Evolutionary conservation across 2,888 invertebrate species (phyloP), one percentile per base, ranked within the genome.

Genomic region (Amiota minor): DNA sequence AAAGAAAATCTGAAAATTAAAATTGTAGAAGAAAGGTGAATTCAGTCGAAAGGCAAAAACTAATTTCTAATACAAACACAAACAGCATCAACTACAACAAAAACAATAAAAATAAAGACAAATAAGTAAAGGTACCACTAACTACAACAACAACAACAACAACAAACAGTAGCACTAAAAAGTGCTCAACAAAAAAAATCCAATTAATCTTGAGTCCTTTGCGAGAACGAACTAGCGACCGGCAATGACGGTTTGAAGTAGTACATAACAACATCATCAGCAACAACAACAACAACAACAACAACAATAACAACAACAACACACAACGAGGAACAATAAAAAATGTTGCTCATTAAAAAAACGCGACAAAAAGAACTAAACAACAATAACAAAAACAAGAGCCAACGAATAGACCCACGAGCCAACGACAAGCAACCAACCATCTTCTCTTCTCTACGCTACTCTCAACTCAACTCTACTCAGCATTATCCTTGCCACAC

Each of bases 51-150:
- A 64, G 70, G 76, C 80, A 76, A 76, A 85, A 84, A 81, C 81
- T 83, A 80, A 83, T 86, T 85, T 86, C 75, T 78, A 80, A 78
- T 79, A 74, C 83, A 85, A 83, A 85, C 81, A 84, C 78, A 79
- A 78, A 74, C 81, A 82, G 50, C 45, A 79, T 72, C 65, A 71
- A 47, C 59, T 20, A 59, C 16, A 59, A 23, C 49, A 74, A 80
- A 82, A 85, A 84, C 79, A 84, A 79, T 12, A n/a, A 78, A 72
- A 64, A 70, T 18, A 72, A 18, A 64, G 56, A 55, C 47, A 65
- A 47, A 70, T 69, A 35, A 35, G n/a, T 23, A 45, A 55, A 73
- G 14, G 69, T 9, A 47, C 62, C 23, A 53, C 35, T 35, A 35
- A 35, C 35, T 35, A 35, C 35, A 35, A 35, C 35, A 35, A 6